Evolutionary conservation across 2,797 vertebrate genomes (phyloP).

Genomic region (Echiichthys vipera): DNA sequence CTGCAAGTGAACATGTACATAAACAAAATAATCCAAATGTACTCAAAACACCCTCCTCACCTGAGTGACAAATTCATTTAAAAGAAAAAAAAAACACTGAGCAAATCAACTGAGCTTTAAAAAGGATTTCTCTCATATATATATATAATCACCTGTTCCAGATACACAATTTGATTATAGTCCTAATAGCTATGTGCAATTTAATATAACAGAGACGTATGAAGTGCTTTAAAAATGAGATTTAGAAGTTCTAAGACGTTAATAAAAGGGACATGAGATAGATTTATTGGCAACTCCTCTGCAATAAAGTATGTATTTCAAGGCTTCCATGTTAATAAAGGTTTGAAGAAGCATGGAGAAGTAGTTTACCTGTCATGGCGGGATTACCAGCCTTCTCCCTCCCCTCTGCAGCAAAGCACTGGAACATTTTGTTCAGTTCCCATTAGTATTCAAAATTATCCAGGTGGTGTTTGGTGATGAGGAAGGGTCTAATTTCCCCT

Average conservation of each 20-base stretch:
- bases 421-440: constrained; percentile 50
- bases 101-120: constrained; percentile 25
- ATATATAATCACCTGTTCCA: constrained; percentile 13
- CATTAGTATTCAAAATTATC: constrained; percentile 49
- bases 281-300: constrained; percentile 14
- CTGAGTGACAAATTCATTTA: constrained; percentile 24
- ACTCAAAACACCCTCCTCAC: too few relatives aligned
- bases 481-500: constrained; percentile 30
- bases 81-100: constrained; percentile 7
- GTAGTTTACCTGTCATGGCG: constrained; percentile 15
- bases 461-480: constrained; percentile 26
- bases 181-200: constrained; percentile 42
- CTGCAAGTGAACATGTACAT: constrained; percentile 8
- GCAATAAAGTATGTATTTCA: constrained; percentile 14
- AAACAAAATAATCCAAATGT: constrained; percentile 10
- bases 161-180: constrained; percentile 25
- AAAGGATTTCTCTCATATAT: constrained; percentile 25
- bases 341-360: constrained; percentile 26
- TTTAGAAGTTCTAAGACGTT: constrained; percentile 9
- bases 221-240: constrained; percentile 31
- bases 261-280: constrained; percentile 24
- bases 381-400: constrained; percentile 44
- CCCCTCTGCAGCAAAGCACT: constrained; percentile 43
- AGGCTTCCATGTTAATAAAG: constrained; percentile 35
- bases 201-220: constrained; percentile 32